Evolutionary conservation across 2,797 vertebrate genomes (phyloP).

Genomic region (Leptoclinus maculatus): DNA sequence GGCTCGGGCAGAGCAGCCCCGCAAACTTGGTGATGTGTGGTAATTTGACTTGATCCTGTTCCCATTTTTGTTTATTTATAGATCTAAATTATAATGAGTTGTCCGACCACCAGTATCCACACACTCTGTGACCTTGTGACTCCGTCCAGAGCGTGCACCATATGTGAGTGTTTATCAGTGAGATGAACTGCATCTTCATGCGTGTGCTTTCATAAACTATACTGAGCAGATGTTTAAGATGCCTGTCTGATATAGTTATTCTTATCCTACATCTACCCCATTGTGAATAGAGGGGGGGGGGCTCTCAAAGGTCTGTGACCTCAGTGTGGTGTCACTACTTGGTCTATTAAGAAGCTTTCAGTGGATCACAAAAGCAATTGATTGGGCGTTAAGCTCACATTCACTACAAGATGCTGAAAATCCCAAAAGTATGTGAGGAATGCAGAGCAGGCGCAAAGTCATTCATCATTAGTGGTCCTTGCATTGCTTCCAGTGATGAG

Average conservation of each 20-base stretch:
- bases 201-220: conserved; percentile 15
- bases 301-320: conserved; percentile 92
- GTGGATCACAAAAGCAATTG: conserved; percentile 86
- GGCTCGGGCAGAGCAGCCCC: conserved; percentile 15
- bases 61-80: conserved; percentile 29
- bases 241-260: conserved; percentile 62
- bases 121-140: conserved; percentile 28
- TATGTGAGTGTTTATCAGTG: conserved; percentile 23
- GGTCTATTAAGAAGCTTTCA: conserved; percentile 87
- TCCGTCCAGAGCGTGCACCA: background rate
- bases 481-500: background rate
- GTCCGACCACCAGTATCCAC: conserved; percentile 4
- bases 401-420: conserved; percentile 56
- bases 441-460: conserved; percentile 26
- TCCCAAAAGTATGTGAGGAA: conserved; percentile 58
- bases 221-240: conserved; percentile 44
- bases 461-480: background rate
- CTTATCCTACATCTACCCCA: conserved; percentile 79
- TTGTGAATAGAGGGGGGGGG: conserved; percentile 86
- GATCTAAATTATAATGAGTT: conserved; percentile 25
- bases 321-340: conserved; percentile 84
- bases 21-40: conserved; percentile 25
- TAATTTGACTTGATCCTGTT: conserved; percentile 32
- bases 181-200: conserved; percentile 11
- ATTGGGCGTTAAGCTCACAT: conserved; percentile 71